Conservation (phyloP, 2,888 invertebrate genomes). For the Cinara cedri region DNA sequence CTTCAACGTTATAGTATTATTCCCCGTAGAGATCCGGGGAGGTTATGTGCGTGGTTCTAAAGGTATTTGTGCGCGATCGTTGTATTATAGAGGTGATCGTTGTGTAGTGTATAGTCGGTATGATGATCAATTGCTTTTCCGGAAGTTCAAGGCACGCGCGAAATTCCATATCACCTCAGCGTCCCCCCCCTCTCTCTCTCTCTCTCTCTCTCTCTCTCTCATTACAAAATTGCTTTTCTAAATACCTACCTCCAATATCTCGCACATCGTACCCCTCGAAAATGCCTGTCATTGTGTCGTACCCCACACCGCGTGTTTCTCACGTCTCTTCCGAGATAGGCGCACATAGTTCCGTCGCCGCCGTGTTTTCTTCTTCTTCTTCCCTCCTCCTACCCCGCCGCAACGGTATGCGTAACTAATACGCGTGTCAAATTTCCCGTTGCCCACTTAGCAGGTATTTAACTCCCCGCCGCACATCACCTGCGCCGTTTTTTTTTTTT, state of each 20-base stretch:
- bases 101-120: neutral
- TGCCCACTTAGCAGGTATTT: conserved; percentile 19
- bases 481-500: neutral
- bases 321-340: neutral
- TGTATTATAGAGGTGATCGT: neutral
- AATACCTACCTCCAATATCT: conserved; percentile 14
- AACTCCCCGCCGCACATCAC: neutral
- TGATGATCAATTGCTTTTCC: conserved; percentile 43
- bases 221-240: conserved; percentile 39
- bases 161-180: conserved; percentile 13
- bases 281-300: conserved; percentile 34
- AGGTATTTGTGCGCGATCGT: neutral
- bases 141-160: neutral
- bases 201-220: too few species aligned
- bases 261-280: neutral
- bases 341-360: neutral
- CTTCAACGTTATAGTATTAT: conserved; percentile 5
- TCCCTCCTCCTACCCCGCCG: neutral
- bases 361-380: neutral
- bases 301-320: neutral
- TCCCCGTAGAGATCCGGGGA: neutral
- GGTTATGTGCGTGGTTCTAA: too few species aligned
- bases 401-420: conserved; percentile 2
- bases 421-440: conserved; percentile 35
- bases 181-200: too few species aligned